phyloP scores from a whole-genome alignment of 2,797 vertebrate genomes.

The Sardinella longiceps region DNA sequence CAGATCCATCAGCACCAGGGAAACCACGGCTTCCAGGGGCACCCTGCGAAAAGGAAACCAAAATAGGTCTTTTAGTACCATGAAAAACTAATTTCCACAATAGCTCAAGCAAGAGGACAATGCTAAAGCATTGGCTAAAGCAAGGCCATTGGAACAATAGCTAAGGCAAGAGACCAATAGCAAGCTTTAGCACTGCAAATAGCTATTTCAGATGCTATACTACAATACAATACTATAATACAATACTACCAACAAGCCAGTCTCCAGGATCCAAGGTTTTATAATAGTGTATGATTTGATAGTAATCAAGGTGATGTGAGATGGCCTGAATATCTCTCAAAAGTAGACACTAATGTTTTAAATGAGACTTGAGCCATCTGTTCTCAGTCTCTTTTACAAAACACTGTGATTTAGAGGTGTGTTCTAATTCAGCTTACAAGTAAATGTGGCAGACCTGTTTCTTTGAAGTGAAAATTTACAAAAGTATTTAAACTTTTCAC shows the following conservation, averaged over 20 bases:
- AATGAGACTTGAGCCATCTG: neutral
- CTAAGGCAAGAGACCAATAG: neutral
- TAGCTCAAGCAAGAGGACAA: neutral
- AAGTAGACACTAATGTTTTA: neutral
- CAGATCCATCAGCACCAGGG: slow-evolving; percentile 88
- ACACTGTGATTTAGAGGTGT: too few relatives aligned
- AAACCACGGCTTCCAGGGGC: slow-evolving; percentile 92
- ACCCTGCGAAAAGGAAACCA: slow-evolving; percentile 75
- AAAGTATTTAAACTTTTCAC: too few relatives aligned
- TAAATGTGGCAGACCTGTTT: too few relatives aligned
- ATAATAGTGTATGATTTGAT: too few relatives aligned
- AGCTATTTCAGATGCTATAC: neutral
- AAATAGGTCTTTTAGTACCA: slow-evolving; percentile 34
- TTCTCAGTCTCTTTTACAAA: too few relatives aligned
- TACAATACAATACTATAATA: neutral
- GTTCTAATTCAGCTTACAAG: too few relatives aligned
- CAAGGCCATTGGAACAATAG: too few relatives aligned
- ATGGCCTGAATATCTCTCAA: neutral
- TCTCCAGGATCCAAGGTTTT: neutral
- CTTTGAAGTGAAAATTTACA: too few relatives aligned
- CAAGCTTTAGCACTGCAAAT: neutral
- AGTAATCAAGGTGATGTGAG: too few relatives aligned
- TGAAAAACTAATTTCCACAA: neutral
- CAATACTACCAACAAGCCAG: neutral
- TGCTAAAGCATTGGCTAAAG: too few relatives aligned